Percentiles rank a stretch among this genome's conserved stretches.
These are phyloP conservation scores for Cyclargus thomasi DNA, from an alignment of 1,140 invertebrate species.

Conservation along the genomic window DNA sequence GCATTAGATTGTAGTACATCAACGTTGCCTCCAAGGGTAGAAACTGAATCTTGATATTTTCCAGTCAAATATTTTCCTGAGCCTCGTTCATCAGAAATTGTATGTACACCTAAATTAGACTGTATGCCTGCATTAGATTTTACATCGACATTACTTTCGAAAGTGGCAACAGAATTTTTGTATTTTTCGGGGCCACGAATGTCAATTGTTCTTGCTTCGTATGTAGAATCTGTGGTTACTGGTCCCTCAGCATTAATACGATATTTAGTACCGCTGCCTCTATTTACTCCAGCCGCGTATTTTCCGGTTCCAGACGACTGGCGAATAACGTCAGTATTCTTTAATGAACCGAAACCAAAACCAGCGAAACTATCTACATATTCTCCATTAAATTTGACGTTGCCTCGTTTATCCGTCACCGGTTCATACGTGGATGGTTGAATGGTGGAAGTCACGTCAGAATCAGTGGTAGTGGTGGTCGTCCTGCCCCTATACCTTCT, in stretches of 20 bases:
- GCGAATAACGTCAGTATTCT: background rate
- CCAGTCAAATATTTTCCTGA: background rate
- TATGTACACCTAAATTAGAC: background rate
- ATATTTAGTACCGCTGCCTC: background rate
- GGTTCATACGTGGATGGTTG: background rate
- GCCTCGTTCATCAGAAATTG: background rate
- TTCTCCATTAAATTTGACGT: background rate
- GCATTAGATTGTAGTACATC: background rate
- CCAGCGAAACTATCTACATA: background rate
- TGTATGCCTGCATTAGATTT: background rate
- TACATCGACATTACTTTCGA: background rate
- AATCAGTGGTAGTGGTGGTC: background rate
- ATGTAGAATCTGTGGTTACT: background rate
- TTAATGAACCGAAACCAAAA: background rate
- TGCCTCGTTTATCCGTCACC: background rate
- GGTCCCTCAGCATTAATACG: background rate
- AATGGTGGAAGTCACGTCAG: background rate
- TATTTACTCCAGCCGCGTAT: background rate
- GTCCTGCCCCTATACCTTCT: background rate
- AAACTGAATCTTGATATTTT: background rate
- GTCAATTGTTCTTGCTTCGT: background rate
- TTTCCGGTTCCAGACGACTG: no score
- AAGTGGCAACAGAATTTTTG: background rate
- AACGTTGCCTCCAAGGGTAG: background rate
- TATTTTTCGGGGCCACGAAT: background rate